Percentiles rank a stretch among this genome's conserved stretches.
These are phyloP conservation scores for Pycnomerus fuliginosus DNA, from an alignment of 2,888 invertebrate genomes.

Conservation along the genomic window DNA sequence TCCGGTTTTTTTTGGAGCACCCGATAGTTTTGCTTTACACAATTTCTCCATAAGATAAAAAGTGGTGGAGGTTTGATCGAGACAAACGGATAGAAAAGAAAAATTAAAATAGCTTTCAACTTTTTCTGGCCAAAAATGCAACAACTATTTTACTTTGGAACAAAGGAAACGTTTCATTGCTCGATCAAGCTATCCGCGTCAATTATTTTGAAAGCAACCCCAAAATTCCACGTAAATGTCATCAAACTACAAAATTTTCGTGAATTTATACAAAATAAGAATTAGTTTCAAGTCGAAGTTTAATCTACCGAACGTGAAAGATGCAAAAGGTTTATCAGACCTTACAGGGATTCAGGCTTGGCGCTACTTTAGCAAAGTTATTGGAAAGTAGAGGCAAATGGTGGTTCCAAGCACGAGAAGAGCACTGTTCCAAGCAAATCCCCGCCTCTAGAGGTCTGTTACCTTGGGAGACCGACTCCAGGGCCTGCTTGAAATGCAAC, in stretches of 20 bases:
- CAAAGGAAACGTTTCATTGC: too few relatives aligned
- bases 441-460: constrained; percentile 25
- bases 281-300: constrained; percentile 31
- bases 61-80: too few relatives aligned
- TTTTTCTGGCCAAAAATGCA: constrained; percentile 9
- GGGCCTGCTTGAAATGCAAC: neutral
- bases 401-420: too few relatives aligned
- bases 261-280: constrained; percentile 32
- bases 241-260: constrained; percentile 29
- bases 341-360: constrained; percentile 30
- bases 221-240: constrained; percentile 3
- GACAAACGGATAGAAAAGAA: too few relatives aligned
- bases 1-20: too few relatives aligned
- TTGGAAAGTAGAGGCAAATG: constrained; percentile 21
- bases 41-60: too few relatives aligned
- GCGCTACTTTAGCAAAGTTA: constrained; percentile 31
- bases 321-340: constrained; percentile 19
- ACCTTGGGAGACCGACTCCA: constrained; percentile 30
- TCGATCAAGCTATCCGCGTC: too few relatives aligned
- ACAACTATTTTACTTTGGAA: neutral
- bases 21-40: too few relatives aligned
- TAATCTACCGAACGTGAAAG: constrained; percentile 10
- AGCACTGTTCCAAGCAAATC: too few relatives aligned
- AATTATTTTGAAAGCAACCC: too few relatives aligned
- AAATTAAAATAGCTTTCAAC: too few relatives aligned